Conservation (phyloP, 2,113 vertebrate genomes). For the Phaetusa simplex region DNA sequence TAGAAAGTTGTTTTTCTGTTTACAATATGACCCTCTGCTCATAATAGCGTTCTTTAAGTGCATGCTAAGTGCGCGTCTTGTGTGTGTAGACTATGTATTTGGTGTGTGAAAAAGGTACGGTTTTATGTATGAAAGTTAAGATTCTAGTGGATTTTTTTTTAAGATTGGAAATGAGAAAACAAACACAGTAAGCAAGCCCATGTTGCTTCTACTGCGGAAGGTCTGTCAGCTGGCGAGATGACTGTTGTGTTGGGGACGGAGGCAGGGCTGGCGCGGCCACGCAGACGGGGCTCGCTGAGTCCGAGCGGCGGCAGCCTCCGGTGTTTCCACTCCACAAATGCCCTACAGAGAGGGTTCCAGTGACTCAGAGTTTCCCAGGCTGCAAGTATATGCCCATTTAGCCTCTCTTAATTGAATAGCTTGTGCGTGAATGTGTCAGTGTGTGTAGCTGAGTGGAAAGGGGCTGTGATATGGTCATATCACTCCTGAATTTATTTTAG, state of each 20-base stretch:
- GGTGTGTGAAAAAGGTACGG: neutral
- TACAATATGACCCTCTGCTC: neutral
- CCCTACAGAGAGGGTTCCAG: neutral
- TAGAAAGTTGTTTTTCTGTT: slow-evolving; percentile 51
- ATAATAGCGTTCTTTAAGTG: neutral
- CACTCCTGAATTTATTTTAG: neutral
- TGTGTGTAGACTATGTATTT: neutral
- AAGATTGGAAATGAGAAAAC: neutral
- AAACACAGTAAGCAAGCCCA: neutral
- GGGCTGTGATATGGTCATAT: neutral
- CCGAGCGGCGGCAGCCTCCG: neutral
- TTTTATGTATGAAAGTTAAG: neutral
- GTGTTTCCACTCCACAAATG: neutral
- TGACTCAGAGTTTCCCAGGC: neutral
- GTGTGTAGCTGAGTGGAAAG: neutral
- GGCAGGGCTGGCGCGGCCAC: neutral
- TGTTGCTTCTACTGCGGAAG: neutral
- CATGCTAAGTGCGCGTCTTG: accelerated
- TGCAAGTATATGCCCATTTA: neutral
- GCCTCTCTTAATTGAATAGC: neutral
- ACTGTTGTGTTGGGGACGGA: neutral
- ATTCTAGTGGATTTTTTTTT: neutral
- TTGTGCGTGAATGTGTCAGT: neutral
- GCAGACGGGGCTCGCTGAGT: neutral
- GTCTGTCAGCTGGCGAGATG: neutral